phyloP scores from a whole-genome alignment of 2,113 vertebrate genomes.

The Gymnogyps californianus region DNA sequence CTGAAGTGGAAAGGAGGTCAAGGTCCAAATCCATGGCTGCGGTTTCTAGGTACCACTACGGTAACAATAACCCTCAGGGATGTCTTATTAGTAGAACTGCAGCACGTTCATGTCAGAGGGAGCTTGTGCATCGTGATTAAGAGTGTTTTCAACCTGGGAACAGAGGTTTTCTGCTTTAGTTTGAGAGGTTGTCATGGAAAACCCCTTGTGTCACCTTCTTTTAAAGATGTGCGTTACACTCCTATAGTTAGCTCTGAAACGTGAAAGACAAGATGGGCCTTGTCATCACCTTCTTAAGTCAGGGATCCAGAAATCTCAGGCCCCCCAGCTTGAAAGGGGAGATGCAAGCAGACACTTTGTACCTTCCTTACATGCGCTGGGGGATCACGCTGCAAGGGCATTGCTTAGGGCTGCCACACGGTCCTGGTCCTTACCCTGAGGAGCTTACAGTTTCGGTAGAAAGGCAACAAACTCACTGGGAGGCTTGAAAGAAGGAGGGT shows the following conservation, averaged over 20 bases:
- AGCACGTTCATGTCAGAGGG: not conserved
- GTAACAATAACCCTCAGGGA: not conserved
- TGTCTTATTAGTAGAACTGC: not conserved
- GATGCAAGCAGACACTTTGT: not conserved
- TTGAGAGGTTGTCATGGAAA: constrained; percentile 23
- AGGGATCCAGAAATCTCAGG: not conserved
- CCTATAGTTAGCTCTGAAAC: not conserved
- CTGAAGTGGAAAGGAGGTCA: not conserved
- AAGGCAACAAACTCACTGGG: not conserved
- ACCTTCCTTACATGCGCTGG: accelerated
- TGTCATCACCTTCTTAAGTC: not conserved
- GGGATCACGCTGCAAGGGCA: not conserved
- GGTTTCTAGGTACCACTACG: not conserved
- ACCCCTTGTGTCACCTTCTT: not conserved
- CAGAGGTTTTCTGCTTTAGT: not conserved
- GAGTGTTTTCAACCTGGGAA: not conserved
- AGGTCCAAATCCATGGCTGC: not conserved
- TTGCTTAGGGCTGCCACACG: not conserved
- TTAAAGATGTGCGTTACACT: not conserved
- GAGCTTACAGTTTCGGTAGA: not conserved
- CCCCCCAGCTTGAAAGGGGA: not conserved
- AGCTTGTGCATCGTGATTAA: not conserved
- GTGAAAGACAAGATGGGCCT: not conserved
- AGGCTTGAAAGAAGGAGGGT: not conserved
- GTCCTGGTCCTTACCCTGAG: not conserved